Evolutionary conservation across 2,113 vertebrate species (phyloP), one percentile per base, ranked within the genome.

Genomic region (Haemorhous mexicanus): DNA sequence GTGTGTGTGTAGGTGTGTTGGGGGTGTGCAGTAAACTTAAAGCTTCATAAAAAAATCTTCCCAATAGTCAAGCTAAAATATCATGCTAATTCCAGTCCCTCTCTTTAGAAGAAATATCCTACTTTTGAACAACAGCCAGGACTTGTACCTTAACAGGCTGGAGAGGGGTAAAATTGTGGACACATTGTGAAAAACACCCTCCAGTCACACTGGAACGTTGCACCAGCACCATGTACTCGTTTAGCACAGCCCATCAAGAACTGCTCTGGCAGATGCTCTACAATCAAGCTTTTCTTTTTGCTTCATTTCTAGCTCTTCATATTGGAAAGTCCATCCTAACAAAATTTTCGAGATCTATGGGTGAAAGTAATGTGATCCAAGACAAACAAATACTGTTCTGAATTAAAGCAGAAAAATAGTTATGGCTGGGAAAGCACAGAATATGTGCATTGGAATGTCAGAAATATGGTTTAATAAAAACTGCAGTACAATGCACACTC

Each of bases 391-490:
- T 72, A 95, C 2, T 30, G 39, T 13, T 94, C 89, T 93, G 49
- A 90, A 87, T 93, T 94, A 94, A 93, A 91, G 24, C 69, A 96
- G 86, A 61, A 85, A 90, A 96, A 91, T 7, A 91, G 79, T 92
- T 83, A 85, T 10, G 53, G 85, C 58, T 68, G 33, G 95, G 70
- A 66, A 92, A n/a, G 68, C 74, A 69, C 13, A 43, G 63, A 87
- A 82, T 85, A 73, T 58, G 88, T 83, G 87, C 72, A 63, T 2
- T 77, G 91, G 59, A 80, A 85, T n/a, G 68, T 82, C 90, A 94
- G 94, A 97, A 97, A 84, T 78, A 88, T 3, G 33, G 78, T 84
- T 96, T 88, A 94, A 94, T 86, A 70, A 93, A 58, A 77, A 79
- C 63, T 86, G 87, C 90, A 82, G 72, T 67, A 87, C 88, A 91